Conservation (phyloP, 2,797 vertebrate genomes). For the Spea hammondii region DNA sequence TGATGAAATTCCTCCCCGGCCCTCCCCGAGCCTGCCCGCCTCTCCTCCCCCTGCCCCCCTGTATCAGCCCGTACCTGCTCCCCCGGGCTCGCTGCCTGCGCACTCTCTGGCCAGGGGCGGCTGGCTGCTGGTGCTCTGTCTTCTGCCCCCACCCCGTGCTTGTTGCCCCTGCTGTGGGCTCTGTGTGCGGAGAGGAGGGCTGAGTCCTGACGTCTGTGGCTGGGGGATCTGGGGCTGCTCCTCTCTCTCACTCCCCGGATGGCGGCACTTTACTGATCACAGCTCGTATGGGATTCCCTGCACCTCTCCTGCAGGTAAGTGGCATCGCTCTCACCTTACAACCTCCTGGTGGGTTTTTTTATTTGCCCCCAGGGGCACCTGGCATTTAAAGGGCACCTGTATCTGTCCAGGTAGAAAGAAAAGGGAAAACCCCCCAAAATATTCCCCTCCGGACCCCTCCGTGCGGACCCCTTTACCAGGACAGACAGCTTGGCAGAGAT, state of each 20-base stretch:
- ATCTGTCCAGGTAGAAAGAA: too few relatives aligned
- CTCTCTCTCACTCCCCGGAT: background rate
- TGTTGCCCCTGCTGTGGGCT: constrained; percentile 9
- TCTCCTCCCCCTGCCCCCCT: too few relatives aligned
- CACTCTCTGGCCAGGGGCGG: rapidly evolving
- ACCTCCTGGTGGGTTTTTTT: background rate
- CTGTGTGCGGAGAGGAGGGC: constrained; percentile 40
- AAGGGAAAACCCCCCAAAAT: too few relatives aligned
- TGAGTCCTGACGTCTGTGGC: constrained; percentile 25
- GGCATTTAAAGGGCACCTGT: too few relatives aligned
- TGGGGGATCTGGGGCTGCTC: background rate
- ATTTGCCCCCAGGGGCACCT: too few relatives aligned
- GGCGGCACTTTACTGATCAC: background rate
- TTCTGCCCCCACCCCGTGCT: background rate
- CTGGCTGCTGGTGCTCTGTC: background rate
- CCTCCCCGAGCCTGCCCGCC: background rate
- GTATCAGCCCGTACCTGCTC: constrained; percentile 8
- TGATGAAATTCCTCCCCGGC: constrained; percentile 20
- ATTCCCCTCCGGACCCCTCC: too few relatives aligned
- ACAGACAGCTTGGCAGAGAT: too few relatives aligned
- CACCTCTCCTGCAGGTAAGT: constrained; percentile 58
- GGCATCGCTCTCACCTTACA: background rate
- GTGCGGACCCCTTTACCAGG: too few relatives aligned
- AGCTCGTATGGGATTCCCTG: constrained; percentile 54
- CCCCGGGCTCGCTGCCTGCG: background rate